These are phyloP conservation scores for Ophion ellenae DNA, from an alignment of 2,888 invertebrate species.

Conservation along the genomic window DNA sequence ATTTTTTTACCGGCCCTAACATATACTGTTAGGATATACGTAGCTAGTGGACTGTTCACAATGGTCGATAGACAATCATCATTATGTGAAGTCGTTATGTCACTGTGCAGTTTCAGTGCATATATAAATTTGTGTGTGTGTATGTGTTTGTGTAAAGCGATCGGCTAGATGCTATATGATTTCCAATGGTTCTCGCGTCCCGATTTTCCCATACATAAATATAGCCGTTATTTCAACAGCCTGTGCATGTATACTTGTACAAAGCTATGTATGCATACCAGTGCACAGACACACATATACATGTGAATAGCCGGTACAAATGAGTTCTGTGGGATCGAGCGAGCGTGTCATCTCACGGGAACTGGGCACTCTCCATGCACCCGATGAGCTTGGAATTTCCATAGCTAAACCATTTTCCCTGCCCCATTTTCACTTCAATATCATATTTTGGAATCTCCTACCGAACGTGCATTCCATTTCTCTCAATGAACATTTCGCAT, in stretches of 20 bases:
- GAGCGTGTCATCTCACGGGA: slow-evolving; percentile 51
- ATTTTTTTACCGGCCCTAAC: no score
- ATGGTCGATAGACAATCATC: slow-evolving; percentile 75
- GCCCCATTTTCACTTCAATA: slow-evolving; percentile 59
- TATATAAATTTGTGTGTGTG: background rate
- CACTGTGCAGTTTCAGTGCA: slow-evolving; percentile 37
- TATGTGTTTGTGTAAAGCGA: slow-evolving; percentile 3
- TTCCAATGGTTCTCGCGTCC: slow-evolving; percentile 64
- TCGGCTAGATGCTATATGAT: slow-evolving; percentile 66
- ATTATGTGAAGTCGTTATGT: slow-evolving; percentile 75
- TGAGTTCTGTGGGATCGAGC: slow-evolving; percentile 47
- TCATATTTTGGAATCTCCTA: slow-evolving; percentile 57
- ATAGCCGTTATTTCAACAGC: slow-evolving; percentile 65
- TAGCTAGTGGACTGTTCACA: slow-evolving; percentile 59
- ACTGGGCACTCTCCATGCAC: slow-evolving; percentile 43
- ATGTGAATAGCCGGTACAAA: slow-evolving; percentile 39
- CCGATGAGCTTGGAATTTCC: slow-evolving; percentile 41
- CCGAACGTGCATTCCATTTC: slow-evolving; percentile 34
- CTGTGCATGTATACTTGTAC: background rate
- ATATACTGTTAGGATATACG: slow-evolving; percentile 6
- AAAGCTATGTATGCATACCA: background rate
- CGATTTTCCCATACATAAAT: slow-evolving; percentile 57
- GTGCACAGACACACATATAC: background rate
- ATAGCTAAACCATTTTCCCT: slow-evolving; percentile 56
- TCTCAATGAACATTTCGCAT: slow-evolving; percentile 53